These are phyloP conservation scores for Drosophila jambulina DNA, from an alignment of 1,140 invertebrate genomes.

Conservation along the genomic window DNA sequence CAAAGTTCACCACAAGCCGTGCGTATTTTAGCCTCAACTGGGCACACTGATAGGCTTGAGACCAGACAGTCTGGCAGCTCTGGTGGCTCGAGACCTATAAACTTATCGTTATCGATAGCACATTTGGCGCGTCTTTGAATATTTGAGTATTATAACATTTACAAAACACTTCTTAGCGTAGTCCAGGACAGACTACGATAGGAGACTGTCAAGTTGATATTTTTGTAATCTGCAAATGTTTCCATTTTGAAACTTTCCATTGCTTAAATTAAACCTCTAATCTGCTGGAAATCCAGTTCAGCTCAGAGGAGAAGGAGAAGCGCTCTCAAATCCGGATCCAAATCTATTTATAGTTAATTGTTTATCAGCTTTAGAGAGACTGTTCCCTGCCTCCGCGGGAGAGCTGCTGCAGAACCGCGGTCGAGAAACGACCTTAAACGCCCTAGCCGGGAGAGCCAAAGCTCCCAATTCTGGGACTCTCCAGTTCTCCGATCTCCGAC, in stretches of 20 bases:
- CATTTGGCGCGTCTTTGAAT: neutral
- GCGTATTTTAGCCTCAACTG: too few species aligned
- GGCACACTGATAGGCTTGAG: too few species aligned
- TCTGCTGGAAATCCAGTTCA: slow-evolving; percentile 9
- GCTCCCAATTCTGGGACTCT: slow-evolving; percentile 6
- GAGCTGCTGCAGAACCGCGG: slow-evolving; percentile 10
- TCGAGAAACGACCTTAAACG: slow-evolving; percentile 38
- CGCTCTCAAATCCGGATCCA: slow-evolving; percentile 8
- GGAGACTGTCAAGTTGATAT: neutral
- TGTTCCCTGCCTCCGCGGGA: neutral
- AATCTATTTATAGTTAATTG: slow-evolving; percentile 4
- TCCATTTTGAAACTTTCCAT: neutral
- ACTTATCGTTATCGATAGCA: neutral
- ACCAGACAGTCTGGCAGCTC: too few species aligned
- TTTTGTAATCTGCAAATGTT: neutral
- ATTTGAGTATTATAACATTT: neutral
- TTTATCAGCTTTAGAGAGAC: slow-evolving; percentile 10
- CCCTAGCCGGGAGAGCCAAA: slow-evolving; percentile 37
- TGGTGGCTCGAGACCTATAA: neutral
- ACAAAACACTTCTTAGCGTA: neutral
- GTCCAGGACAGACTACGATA: neutral
- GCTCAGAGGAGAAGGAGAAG: neutral
- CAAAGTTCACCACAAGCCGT: too few species aligned
- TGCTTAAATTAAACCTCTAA: neutral
- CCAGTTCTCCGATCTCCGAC: slow-evolving; percentile 1